These are phyloP conservation scores for Pachyseris speciosa DNA, from an alignment of 64 coral and sea anemone genomes.

Conservation along the genomic window DNA sequence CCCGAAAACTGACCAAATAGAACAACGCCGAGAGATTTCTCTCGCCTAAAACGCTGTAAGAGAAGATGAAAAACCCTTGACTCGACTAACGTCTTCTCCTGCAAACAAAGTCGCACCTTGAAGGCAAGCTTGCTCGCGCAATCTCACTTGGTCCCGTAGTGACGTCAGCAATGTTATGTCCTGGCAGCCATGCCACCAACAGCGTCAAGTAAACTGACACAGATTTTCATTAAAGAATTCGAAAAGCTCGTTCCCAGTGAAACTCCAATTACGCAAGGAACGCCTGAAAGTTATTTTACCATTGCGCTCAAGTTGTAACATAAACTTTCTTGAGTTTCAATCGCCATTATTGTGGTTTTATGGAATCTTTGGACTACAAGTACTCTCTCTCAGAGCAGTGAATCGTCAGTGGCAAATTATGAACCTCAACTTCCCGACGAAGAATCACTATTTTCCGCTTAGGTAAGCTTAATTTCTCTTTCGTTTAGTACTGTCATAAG, in stretches of 20 bases:
- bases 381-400: too few relatives aligned
- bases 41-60: neutral
- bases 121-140: conserved; percentile 22
- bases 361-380: too few relatives aligned
- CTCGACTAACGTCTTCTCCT: neutral
- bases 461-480: neutral
- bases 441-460: neutral
- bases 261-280: neutral
- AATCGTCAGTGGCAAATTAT: too few relatives aligned
- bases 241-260: neutral
- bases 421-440: neutral
- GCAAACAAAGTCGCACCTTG: conserved; percentile 13
- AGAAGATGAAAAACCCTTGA: conserved; percentile 2
- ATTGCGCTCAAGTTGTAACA: too few relatives aligned
- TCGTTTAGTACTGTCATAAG: too few relatives aligned
- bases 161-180: neutral
- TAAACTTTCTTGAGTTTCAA: too few relatives aligned
- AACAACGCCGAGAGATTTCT: neutral
- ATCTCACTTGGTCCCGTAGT: conserved; percentile 17
- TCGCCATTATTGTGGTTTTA: too few relatives aligned
- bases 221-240: neutral
- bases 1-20: neutral
- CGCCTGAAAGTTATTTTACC: neutral
- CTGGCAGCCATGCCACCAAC: neutral
- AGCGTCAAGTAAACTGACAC: neutral